Evolutionary conservation across 2,888 invertebrate genomes (phyloP), one percentile per base, ranked within the genome.

Genomic region (Tinea pellionella): DNA sequence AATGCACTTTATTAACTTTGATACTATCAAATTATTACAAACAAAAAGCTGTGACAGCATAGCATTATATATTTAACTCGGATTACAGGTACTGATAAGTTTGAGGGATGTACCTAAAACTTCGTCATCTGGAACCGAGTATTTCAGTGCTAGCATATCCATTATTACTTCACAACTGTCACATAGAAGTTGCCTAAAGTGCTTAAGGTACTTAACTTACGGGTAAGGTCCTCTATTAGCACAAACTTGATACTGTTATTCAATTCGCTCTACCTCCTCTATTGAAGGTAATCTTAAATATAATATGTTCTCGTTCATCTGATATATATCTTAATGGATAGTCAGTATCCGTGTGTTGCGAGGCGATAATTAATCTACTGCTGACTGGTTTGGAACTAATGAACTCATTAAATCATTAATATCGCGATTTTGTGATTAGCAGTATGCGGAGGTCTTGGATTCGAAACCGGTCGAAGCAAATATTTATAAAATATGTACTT

Each of bases 121-220:
- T 47, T 47, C n/a, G 9, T 13, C 47, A 42, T 47, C 15, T 47
- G 47, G 47, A 47, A 47, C 47, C 47, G 15, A 47, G 47, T 15
- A 47, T 47, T 47, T 16, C 6, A 47, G 47, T 37, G 13, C 47
- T 8, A 47, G 47, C 47, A 47, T 47, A 47, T 47, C 47, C 47
- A 47, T 47, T 47, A 47, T 47, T 47, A 13, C 15, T 47, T 47
- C 47, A 47, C 47, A 47, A 47, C 47, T 47, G 47, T 47, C 47
- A 47, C 47, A 47, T 15, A 42, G 42, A 47, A 47, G 15, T 47
- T 47, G 15, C 47, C 47, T 47, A 47, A 47, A 47, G 47, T 47
- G 47, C 47, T 47, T 47, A 47, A 47, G 15, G 47, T 47, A 9
- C 47, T 47, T 15, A 47, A 37, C 37, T 9, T 37, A 37, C 37